phyloP scores from a whole-genome alignment of 2,888 invertebrate species.

The Stenchaetothrips biformis region DNA sequence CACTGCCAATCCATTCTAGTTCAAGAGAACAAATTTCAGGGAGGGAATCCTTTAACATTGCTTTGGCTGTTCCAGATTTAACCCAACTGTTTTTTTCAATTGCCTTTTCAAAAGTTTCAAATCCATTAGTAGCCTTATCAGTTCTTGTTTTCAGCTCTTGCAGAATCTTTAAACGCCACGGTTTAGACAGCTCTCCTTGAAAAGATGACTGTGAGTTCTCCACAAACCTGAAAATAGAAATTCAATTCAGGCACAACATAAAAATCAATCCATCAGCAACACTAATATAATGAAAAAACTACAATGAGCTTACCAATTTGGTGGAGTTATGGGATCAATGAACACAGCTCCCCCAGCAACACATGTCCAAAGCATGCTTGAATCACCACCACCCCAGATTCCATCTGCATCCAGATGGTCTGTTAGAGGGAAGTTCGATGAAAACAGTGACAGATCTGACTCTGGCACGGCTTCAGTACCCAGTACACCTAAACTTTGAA shows the following conservation, averaged over 20 bases:
- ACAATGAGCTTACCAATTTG: conserved; percentile 60
- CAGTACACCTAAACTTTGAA: conserved; percentile 77
- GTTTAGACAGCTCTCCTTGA: conserved; percentile 48
- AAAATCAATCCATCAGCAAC: conserved; percentile 39
- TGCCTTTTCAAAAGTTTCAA: conserved; percentile 65
- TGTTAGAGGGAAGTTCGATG: conserved; percentile 46
- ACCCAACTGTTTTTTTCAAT: conserved; percentile 68
- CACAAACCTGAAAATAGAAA: conserved; percentile 49
- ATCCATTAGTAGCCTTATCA: conserved; percentile 47
- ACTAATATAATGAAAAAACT: conserved; percentile 25
- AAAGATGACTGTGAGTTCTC: conserved; percentile 46
- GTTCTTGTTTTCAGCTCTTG: conserved; percentile 59
- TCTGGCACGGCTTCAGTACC: conserved; percentile 84
- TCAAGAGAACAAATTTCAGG: conserved; percentile 71
- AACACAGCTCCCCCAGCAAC: conserved; percentile 75
- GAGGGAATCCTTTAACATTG: conserved; percentile 40
- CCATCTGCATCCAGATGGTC: neutral
- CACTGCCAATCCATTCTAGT: conserved; percentile 72
- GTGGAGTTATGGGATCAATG: conserved; percentile 65
- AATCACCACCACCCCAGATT: conserved; percentile 60
- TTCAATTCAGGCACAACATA: neutral
- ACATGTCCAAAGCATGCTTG: conserved; percentile 76
- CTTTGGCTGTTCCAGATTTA: conserved; percentile 73
- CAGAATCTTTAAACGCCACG: conserved; percentile 71
- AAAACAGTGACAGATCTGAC: conserved; percentile 75